These are phyloP conservation scores for Drosophila antonietae DNA, from an alignment of 2,888 invertebrate species.

Conservation along the genomic window DNA sequence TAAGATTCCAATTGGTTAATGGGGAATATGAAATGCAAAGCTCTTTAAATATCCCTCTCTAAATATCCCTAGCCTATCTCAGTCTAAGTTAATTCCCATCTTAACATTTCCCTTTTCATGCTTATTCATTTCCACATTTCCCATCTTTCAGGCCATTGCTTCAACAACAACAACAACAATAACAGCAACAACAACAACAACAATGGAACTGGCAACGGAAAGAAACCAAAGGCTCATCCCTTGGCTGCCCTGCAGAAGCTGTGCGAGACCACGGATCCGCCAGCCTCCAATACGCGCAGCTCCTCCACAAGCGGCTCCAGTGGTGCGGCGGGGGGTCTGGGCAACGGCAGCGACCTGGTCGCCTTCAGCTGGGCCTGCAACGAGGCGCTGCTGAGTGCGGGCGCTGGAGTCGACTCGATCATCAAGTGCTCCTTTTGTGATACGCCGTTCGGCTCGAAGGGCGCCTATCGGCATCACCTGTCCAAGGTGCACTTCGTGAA, in stretches of 20 bases:
- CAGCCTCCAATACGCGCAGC: slow-evolving; percentile 82
- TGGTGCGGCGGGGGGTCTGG: slow-evolving; percentile 6
- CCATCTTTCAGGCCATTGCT: slow-evolving; percentile 55
- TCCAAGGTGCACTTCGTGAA: slow-evolving; percentile 98
- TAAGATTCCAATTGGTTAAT: background rate
- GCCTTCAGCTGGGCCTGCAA: slow-evolving; percentile 98
- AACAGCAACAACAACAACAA: slow-evolving; percentile 54
- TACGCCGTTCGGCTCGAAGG: slow-evolving; percentile 97
- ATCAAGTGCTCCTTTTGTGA: slow-evolving; percentile 98
- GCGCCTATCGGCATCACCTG: slow-evolving; percentile 97
- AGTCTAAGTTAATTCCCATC: background rate
- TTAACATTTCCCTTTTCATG: background rate
- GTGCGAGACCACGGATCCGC: slow-evolving; percentile 95
- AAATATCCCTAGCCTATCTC: background rate
- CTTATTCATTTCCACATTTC: background rate
- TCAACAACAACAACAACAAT: slow-evolving; percentile 52
- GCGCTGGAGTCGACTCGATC: slow-evolving; percentile 88
- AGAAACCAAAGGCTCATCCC: slow-evolving; percentile 90
- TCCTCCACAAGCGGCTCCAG: slow-evolving; percentile 23
- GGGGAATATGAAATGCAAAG: background rate
- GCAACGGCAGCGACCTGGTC: slow-evolving; percentile 86
- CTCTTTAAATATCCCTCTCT: background rate
- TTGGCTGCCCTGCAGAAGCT: slow-evolving; percentile 97
- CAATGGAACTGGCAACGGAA: slow-evolving; percentile 37
- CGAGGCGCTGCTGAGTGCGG: slow-evolving; percentile 92